Evolutionary conservation across 1,140 invertebrate genomes (phyloP), one percentile per base, ranked within the genome.

Genomic region (Berghia stephanieae): DNA sequence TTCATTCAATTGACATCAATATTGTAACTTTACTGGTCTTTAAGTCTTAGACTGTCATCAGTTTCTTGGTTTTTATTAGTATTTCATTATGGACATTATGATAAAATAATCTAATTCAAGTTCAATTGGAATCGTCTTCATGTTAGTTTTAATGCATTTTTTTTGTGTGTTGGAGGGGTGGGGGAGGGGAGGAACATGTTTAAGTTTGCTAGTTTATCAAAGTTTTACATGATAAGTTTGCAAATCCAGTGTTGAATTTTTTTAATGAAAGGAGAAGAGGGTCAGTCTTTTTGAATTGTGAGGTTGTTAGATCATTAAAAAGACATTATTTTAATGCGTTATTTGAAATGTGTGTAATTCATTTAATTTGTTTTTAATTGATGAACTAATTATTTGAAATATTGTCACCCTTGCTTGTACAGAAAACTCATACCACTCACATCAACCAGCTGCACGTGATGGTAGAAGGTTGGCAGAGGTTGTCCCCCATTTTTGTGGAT

Each of bases 401-500:
- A n/a, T n/a, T n/a, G n/a, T n/a, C n/a, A n/a, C 27, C 75, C 21
- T 79, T 52, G 68, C 69, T 73, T 27, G 76, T 83, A 10, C 92
- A 94, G 82, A 93, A 96, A 85, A 94, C 94, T 0, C 95, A 96
- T 88, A 93, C 94, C 76, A 89, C 94, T 52, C 91, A 92, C 84
- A 92, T 94, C 81, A 96, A 98, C 90, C 96, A 97, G 87, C 92
- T 99, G 52, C 91, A 93, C 21, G 94, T 99, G 16, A 91, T 94
- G 75, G 93, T 99, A 27, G 95, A 97, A 80, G 96, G 96, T 13
- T 99, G 96, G 96, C 81, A 86, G 77, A 92, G 93, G 69, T 91
- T 94, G 46, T 92, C 96, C 73, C 96, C 97, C 21, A 94, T 99
- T 1, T 96, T 95, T 2, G 94, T 99, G 1, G 97, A 99, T 90